phyloP scores from a whole-genome alignment of 2,888 invertebrate species.

The Nomada fucata region DNA sequence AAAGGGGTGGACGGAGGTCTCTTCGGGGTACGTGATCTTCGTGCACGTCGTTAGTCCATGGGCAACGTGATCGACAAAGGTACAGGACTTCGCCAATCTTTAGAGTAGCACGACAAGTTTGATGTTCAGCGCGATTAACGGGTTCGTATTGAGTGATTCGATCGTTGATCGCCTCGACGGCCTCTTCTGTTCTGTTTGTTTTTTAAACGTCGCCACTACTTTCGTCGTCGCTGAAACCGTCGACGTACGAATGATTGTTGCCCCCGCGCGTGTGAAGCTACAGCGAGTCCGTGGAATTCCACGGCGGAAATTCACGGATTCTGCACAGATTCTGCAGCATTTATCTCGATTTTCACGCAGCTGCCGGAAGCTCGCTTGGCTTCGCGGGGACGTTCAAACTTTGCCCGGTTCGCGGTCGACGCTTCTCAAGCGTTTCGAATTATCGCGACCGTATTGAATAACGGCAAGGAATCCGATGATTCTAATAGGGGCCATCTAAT shows the following conservation, averaged over 20 bases:
- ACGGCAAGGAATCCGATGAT: neutral
- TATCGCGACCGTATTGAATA: neutral
- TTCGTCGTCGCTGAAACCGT: neutral
- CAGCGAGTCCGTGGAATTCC: constrained; percentile 6
- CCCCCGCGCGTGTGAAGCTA: neutral
- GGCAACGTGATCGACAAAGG: constrained; percentile 43
- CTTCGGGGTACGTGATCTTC: neutral
- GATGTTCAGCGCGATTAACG: neutral
- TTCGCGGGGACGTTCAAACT: neutral
- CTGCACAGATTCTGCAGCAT: too few species aligned
- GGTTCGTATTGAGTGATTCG: neutral
- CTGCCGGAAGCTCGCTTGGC: neutral
- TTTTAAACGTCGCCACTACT: neutral
- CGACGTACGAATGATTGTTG: neutral
- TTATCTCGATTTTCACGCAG: neutral
- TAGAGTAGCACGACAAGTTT: neutral
- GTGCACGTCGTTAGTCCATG: constrained; percentile 27
- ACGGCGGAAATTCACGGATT: constrained; percentile 8
- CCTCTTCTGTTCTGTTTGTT: neutral
- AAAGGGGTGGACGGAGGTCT: neutral
- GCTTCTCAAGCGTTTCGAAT: neutral
- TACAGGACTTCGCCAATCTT: constrained; percentile 17
- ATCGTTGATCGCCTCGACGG: neutral
- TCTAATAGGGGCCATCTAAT: neutral
- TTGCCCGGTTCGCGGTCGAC: neutral